phyloP scores from a whole-genome alignment of 1,140 invertebrate genomes.

The Agrypnia vestita region DNA sequence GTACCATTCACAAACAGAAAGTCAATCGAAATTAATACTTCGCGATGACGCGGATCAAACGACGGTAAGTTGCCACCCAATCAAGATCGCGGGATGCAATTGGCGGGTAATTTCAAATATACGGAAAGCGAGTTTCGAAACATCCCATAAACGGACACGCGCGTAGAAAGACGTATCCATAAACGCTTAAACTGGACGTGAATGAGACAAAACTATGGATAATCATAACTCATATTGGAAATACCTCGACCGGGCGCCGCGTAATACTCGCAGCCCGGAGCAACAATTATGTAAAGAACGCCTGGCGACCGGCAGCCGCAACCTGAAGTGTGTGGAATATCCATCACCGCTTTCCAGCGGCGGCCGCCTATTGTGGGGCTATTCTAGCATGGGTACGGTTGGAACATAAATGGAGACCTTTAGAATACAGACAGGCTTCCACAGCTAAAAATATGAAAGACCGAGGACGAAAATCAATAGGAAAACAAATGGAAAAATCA shows the following conservation, averaged over 20 bases:
- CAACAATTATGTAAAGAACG: slow-evolving; percentile 19
- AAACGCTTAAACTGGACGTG: slow-evolving; percentile 12
- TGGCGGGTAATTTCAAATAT: slow-evolving; percentile 32
- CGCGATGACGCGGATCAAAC: not conserved
- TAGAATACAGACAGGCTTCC: too few species aligned
- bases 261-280: slow-evolving; percentile 8
- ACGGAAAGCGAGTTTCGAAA: slow-evolving; percentile 27
- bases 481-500: too few species aligned
- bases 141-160: slow-evolving; percentile 27
- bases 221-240: slow-evolving; percentile 32
- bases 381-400: too few species aligned
- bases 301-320: not conserved
- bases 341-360: too few species aligned
- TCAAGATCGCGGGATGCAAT: slow-evolving; percentile 16
- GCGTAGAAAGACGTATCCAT: slow-evolving; percentile 14
- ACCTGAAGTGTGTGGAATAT: too few species aligned
- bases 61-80: not conserved
- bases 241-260: slow-evolving; percentile 12
- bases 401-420: too few species aligned
- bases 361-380: too few species aligned
- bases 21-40: too few species aligned
- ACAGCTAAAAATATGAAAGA: too few species aligned
- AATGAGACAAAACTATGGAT: slow-evolving; percentile 34
- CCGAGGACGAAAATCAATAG: too few species aligned
- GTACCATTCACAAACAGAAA: too few species aligned